Evolutionary conservation across 2,888 invertebrate genomes (phyloP).

Genomic region (Dolichopus griseipennis): DNA sequence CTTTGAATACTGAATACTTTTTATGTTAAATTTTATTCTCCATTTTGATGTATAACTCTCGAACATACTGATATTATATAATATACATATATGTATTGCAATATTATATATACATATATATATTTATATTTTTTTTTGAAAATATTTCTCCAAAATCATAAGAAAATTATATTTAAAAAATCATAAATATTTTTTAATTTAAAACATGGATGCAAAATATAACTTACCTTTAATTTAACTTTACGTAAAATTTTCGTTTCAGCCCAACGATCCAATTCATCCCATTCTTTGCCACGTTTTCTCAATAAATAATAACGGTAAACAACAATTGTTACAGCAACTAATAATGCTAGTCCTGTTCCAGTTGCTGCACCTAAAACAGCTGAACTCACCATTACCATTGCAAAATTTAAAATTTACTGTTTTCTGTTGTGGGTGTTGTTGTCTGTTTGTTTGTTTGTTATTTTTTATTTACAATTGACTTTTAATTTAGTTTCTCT

Average conservation of each 20-base stretch:
- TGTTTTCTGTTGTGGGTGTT: no score
- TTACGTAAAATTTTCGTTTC: constrained; percentile 42
- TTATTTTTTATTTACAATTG: no score
- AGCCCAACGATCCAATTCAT: constrained; percentile 48
- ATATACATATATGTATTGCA: no score
- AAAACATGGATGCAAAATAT: background rate
- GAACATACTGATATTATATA: no score
- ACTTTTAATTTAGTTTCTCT: no score
- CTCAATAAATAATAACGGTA: constrained; percentile 56
- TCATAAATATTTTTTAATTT: background rate
- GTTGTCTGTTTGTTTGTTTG: no score
- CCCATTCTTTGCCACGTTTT: constrained; percentile 54
- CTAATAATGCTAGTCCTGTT: constrained; percentile 54
- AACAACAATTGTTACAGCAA: constrained; percentile 57
- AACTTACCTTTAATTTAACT: constrained; percentile 38
- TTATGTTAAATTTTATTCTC: no score
- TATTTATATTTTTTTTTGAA: no score
- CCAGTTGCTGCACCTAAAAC: constrained; percentile 59
- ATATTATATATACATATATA: no score
- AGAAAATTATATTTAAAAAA: background rate
- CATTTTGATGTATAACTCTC: no score
- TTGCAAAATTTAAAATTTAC: constrained; percentile 18
- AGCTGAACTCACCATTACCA: constrained; percentile 56
- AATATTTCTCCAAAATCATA: constrained; percentile 2
- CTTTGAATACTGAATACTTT: no score